Percentiles rank a stretch among this genome's conserved stretches.
phyloP scores from a whole-genome alignment of 2,888 invertebrate species.

The Lissonota sp. region DNA sequence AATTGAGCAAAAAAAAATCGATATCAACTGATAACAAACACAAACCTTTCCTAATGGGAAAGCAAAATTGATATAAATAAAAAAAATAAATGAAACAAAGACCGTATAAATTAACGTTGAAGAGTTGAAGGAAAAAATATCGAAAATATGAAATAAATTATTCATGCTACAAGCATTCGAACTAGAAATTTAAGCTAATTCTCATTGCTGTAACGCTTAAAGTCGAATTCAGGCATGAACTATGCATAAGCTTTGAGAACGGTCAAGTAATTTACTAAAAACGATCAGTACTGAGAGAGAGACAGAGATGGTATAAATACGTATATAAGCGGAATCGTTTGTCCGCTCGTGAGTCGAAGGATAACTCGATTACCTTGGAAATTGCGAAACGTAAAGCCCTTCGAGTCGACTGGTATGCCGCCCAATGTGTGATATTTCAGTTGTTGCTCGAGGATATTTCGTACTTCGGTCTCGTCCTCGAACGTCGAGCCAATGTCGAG shows the following conservation, averaged over 20 bases:
- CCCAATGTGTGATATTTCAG: constrained; percentile 86
- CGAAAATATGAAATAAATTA: too few relatives aligned
- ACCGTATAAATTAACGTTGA: too few relatives aligned
- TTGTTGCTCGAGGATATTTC: constrained; percentile 85
- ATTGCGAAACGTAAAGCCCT: constrained; percentile 87
- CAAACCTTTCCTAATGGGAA: too few relatives aligned
- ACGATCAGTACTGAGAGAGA: neutral
- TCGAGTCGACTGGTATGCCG: constrained; percentile 85
- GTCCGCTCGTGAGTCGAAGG: constrained; percentile 8
- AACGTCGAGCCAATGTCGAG: constrained; percentile 88
- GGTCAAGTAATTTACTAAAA: constrained; percentile 18
- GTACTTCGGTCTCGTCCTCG: constrained; percentile 85
- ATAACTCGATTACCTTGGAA: constrained; percentile 85
- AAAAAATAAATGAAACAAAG: too few relatives aligned
- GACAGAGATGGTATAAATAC: neutral
- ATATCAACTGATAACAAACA: too few relatives aligned
- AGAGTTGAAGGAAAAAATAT: too few relatives aligned
- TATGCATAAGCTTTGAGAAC: constrained; percentile 11
- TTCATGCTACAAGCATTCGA: too few relatives aligned
- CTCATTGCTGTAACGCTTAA: too few relatives aligned
- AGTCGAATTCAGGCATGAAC: neutral
- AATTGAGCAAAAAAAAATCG: too few relatives aligned
- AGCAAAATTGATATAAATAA: too few relatives aligned
- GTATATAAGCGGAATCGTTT: constrained; percentile 1
- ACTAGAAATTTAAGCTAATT: too few relatives aligned